A percentile compares a stretch with the other conserved stretches of the same genome.
Conservation (phyloP, 2,888 invertebrate genomes). For the Cacoxenus indagator region DNA sequence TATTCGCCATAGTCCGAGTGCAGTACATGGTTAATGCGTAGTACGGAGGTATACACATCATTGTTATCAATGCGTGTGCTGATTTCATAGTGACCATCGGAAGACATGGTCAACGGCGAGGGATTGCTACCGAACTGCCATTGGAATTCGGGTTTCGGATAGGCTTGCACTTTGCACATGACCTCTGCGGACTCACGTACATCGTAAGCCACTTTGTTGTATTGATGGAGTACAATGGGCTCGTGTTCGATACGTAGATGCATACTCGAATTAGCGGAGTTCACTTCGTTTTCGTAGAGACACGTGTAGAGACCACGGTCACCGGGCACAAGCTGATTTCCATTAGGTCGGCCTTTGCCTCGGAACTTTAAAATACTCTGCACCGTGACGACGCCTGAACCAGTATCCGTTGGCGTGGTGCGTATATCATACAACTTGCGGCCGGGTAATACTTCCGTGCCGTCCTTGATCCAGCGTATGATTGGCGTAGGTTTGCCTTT, state of each 20-base stretch:
- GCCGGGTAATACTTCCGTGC: slow-evolving; percentile 82
- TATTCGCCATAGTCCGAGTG: slow-evolving; percentile 92
- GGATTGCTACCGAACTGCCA: slow-evolving; percentile 87
- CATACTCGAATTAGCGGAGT: slow-evolving; percentile 89
- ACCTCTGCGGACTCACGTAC: slow-evolving; percentile 87
- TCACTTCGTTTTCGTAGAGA: slow-evolving; percentile 90
- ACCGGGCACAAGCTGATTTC: slow-evolving; percentile 82
- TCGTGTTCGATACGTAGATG: slow-evolving; percentile 92
- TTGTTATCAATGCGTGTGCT: slow-evolving; percentile 84
- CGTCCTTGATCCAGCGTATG: slow-evolving; percentile 90
- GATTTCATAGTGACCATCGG: slow-evolving; percentile 88
- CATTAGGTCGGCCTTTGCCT: slow-evolving; percentile 83
- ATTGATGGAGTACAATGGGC: slow-evolving; percentile 87
- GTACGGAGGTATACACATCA: slow-evolving; percentile 86
- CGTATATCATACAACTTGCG: slow-evolving; percentile 85
- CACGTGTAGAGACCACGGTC: slow-evolving; percentile 91
- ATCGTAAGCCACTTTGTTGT: slow-evolving; percentile 91
- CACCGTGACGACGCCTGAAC: slow-evolving; percentile 84
- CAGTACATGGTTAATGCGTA: slow-evolving; percentile 81
- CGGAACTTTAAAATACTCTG: slow-evolving; percentile 85
- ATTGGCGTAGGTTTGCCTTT: slow-evolving; percentile 89
- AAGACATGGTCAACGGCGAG: slow-evolving; percentile 82
- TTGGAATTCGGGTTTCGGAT: slow-evolving; percentile 92
- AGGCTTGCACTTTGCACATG: slow-evolving; percentile 89
- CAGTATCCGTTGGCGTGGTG: slow-evolving; percentile 78